Evolutionary conservation across 1,140 invertebrate genomes (phyloP), one percentile per base, ranked within the genome.

Genomic region (Trichonephila clavipes): DNA sequence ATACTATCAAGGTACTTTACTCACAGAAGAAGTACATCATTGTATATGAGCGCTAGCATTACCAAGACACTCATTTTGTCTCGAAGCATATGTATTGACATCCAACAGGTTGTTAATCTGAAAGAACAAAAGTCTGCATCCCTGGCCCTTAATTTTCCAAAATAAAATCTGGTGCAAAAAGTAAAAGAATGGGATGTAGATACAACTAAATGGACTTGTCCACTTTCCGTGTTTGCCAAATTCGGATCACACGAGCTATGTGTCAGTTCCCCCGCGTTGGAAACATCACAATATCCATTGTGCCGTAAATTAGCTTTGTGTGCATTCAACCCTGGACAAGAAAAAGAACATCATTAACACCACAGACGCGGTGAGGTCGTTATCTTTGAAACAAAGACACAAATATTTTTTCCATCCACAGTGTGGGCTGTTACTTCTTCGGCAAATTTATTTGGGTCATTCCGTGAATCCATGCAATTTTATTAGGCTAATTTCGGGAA

Each of bases 331-430:
- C 82, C 18, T 83, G 12, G 12, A 77, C 16, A 34, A 77, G 72
- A 83, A 59, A 12, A 83, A 28, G 82, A 83, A 59, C 82, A 21
- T 58, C 82, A 59, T 83, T 83, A 83, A n/a, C 82, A 24, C 82
- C 82, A 14, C n/a, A 16, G 72, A 40, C 34, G 28, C 18, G 18
- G 82, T 58, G 51, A 59, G 82, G 44, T 83, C 82, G 82, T 83
- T 83, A 51, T 51, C 82, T n/a, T 19, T 24, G 51, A 59, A 83
- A 83, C 82, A 83, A 83, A 83, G 82, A 83, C 44, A 58, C 14
- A 83, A 18, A 2, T 51, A 14, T 24, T 21, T 12, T 59, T 24
- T 28, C 28, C 51, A 0, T 77, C 28, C 28, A 14, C 5, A 34
- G 28, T 18, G 72, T 77, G 34, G 24, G 16, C 28, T 16, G 10